These are phyloP conservation scores for Zaprionus bogoriensis DNA, from an alignment of 2,888 invertebrate genomes.

Conservation along the genomic window DNA sequence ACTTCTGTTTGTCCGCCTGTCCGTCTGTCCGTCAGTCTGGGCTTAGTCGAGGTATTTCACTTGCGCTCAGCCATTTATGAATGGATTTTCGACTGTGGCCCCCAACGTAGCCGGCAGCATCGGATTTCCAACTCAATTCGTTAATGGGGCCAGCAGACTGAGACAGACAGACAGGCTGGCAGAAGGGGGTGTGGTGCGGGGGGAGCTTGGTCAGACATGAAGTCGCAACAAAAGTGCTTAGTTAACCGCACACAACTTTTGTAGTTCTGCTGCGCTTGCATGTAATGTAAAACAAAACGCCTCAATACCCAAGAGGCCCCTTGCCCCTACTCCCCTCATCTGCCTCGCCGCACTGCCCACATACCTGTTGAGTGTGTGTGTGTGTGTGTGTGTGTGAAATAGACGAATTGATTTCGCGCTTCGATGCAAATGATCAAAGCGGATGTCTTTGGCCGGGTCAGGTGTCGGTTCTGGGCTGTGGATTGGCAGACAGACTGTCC, in stretches of 20 bases:
- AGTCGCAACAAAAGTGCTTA: slow-evolving; percentile 54
- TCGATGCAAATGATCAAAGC: slow-evolving; percentile 75
- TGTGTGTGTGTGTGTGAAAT: slow-evolving; percentile 52
- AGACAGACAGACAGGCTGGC: slow-evolving; percentile 25
- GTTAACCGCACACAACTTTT: slow-evolving; percentile 54
- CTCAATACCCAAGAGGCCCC: slow-evolving; percentile 31
- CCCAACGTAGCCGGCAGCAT: slow-evolving; percentile 51
- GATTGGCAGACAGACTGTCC: slow-evolving; percentile 29
- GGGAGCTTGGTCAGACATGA: not conserved
- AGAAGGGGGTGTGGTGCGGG: not conserved
- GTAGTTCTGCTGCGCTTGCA: slow-evolving; percentile 44
- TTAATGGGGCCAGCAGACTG: slow-evolving; percentile 55
- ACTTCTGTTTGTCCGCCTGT: not conserved
- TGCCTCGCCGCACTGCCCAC: not conserved
- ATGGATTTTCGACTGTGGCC: slow-evolving; percentile 46
- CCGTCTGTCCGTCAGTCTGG: not conserved
- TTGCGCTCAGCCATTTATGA: slow-evolving; percentile 41
- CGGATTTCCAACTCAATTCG: slow-evolving; percentile 63
- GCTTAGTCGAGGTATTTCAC: slow-evolving; percentile 13
- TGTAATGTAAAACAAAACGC: slow-evolving; percentile 69
- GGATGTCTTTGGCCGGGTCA: slow-evolving; percentile 40
- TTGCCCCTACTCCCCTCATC: not conserved
- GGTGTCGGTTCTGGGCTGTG: slow-evolving; percentile 38
- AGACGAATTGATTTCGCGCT: slow-evolving; percentile 76
- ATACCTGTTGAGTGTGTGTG: slow-evolving; percentile 25